Base-by-base conservation (phyloP, 1,140 invertebrate genomes). In the Caerostris darwini region DNA sequence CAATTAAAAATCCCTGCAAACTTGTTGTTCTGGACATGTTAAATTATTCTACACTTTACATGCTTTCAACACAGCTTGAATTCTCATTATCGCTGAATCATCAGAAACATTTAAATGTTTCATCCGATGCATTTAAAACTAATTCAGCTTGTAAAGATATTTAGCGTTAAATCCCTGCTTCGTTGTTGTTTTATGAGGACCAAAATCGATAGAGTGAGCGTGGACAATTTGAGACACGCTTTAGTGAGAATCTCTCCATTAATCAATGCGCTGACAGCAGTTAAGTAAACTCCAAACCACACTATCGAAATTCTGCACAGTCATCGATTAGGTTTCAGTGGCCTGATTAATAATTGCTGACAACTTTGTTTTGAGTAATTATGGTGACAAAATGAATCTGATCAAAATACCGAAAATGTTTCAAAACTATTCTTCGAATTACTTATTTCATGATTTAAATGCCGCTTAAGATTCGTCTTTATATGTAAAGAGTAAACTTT, bases 201-300 rank as follows among this genome's bases (percentile, higher is more conserved):
- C 14, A 53, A 17, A 83, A 83, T 83, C 56, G 56, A 58, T 83
- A 57, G 12, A 17, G 17, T 56, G 14, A 83, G 56, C 56, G 17
- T n/a, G 82, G 56, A 58, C 82, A 83, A 83, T 58, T 83, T 83
- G 82, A 83, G 82, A 83, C 69, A 34, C n/a, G 82, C 3, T 58
- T 83, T 83, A 83, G 53, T 19, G 14, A 2, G 56, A 83, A 83
- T 83, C 56, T 56, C n/a, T 83, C 82, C 82, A 83, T 83, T 83
- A 83, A 83, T 83, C 82, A 83, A 83, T 83, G 56, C n/a, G 82
- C 5, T 83, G 82, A 57, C 82, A 83, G 56, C 82, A 58, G 53
- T 83, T 83, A 83, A 57, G 82, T 56, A 83, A 83, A 83, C 56
- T 83, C n/a, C 82, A 58, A 50, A 77, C 69, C 69, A 50, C 69